Evolutionary conservation across 2,113 vertebrate genomes (phyloP).

Genomic region (Lagenorhynchus albirostris): DNA sequence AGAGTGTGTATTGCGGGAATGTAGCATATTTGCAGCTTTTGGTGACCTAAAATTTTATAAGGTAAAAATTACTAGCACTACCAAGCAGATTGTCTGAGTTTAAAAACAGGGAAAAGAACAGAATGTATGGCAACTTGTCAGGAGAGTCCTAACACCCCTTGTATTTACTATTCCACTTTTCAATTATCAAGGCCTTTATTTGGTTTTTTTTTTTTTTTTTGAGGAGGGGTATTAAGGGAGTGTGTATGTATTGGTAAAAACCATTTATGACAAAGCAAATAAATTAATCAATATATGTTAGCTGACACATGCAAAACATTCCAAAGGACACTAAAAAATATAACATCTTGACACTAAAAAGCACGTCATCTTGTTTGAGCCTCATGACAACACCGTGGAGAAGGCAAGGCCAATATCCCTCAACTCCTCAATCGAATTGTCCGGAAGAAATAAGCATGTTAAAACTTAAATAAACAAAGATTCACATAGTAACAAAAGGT

Average conservation of each 20-base stretch:
- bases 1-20: neutral
- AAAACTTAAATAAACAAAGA: conserved; percentile 1
- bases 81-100: neutral
- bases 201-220: neutral
- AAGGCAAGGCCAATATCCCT: neutral
- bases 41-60: neutral
- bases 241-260: neutral
- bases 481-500: neutral
- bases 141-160: neutral
- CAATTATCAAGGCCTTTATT: neutral
- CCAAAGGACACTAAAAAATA: neutral
- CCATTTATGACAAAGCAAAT: neutral
- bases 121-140: neutral
- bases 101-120: neutral
- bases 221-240: neutral
- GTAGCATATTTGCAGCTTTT: neutral
- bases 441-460: neutral
- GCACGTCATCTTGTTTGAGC: too few species aligned
- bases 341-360: neutral
- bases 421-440: neutral
- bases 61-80: neutral
- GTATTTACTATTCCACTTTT: neutral
- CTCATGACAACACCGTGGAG: neutral
- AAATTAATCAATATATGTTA: neutral
- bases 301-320: neutral